Conservation (phyloP, 2,113 vertebrate species). For the Alligator sinensis region DNA sequence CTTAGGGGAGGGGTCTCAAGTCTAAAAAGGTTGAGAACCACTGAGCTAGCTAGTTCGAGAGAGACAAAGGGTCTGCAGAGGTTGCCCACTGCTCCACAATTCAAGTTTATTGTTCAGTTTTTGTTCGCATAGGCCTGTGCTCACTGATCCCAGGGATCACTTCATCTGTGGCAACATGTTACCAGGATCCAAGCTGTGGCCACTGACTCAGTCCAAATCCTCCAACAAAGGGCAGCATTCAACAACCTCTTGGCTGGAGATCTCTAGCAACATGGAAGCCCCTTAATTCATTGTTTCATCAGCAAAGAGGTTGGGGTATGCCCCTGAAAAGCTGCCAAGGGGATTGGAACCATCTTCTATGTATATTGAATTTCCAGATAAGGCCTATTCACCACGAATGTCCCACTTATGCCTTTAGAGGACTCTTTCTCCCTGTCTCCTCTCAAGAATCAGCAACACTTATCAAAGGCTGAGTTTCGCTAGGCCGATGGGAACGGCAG, state of each 20-base stretch:
- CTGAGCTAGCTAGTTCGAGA: too few species aligned
- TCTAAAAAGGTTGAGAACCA: too few species aligned
- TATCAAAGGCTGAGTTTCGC: too few species aligned
- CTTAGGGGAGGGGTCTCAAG: too few species aligned
- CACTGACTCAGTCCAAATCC: background rate
- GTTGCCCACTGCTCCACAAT: too few species aligned
- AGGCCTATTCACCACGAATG: background rate
- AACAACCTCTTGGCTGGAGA: background rate
- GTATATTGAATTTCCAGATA: background rate
- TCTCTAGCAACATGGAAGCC: background rate
- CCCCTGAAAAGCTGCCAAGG: background rate
- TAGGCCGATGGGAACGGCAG: too few species aligned
- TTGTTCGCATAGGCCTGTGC: too few species aligned
- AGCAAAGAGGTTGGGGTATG: background rate
- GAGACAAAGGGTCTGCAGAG: too few species aligned
- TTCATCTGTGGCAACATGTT: background rate
- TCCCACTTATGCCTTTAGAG: background rate
- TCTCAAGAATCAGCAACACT: too few species aligned
- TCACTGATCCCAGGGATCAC: too few species aligned
- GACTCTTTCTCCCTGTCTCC: background rate
- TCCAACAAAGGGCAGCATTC: background rate
- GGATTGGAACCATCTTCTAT: background rate
- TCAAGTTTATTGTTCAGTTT: too few species aligned
- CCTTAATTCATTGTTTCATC: background rate
- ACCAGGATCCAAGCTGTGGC: background rate